A percentile compares a stretch with the other conserved stretches of the same genome.
These are phyloP conservation scores for Dufourea novaeangliae DNA, from an alignment of 1,140 invertebrate species.

Conservation along the genomic window DNA sequence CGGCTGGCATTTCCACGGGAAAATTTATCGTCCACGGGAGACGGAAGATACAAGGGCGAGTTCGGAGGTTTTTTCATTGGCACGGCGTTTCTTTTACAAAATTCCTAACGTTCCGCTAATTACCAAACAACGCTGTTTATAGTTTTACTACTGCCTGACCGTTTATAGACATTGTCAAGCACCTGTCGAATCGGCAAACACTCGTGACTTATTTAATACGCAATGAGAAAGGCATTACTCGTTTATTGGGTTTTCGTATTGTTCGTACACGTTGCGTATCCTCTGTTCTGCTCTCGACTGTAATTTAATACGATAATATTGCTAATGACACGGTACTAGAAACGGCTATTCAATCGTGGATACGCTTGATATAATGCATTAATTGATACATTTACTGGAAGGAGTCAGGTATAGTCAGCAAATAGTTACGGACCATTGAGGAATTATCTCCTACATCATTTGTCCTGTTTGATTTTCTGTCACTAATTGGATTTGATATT, in stretches of 20 bases:
- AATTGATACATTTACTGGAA: too few relatives aligned
- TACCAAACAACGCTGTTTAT: neutral
- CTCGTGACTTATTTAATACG: neutral
- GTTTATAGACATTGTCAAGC: neutral
- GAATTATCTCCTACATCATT: too few relatives aligned
- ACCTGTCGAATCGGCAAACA: neutral
- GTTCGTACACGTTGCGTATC: too few relatives aligned
- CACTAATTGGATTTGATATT: too few relatives aligned
- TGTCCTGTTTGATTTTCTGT: too few relatives aligned
- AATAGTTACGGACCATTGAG: too few relatives aligned
- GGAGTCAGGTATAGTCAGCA: too few relatives aligned
- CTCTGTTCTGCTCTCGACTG: too few relatives aligned
- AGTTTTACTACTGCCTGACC: neutral
- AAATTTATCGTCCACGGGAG: conserved; percentile 14
- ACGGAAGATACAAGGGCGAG: neutral
- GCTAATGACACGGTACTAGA: too few relatives aligned
- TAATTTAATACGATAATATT: too few relatives aligned
- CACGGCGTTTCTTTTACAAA: neutral
- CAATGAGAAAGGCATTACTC: neutral
- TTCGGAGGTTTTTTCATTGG: neutral
- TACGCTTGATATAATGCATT: too few relatives aligned
- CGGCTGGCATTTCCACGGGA: neutral
- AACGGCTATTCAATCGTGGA: too few relatives aligned
- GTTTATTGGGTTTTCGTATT: neutral
- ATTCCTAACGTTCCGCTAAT: neutral